Base-by-base conservation (phyloP, 2,888 invertebrate species). In the Nysson spinosus region DNA sequence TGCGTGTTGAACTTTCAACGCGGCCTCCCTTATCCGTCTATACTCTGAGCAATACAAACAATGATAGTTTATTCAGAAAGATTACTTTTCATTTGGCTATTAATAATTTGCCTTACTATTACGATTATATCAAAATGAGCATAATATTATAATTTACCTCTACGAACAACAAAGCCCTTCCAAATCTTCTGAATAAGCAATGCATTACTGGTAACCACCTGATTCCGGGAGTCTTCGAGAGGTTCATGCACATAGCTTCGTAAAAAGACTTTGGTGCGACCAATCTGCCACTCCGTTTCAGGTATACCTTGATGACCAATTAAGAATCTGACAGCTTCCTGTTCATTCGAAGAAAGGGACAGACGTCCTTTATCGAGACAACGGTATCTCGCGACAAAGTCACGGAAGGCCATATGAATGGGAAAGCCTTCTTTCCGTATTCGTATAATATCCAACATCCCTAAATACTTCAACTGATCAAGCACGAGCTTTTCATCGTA, bases 361-460 rank as follows among this genome's bases (percentile, higher is more conserved):
- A 69, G 42, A 2, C 88, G 43, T 66, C 70, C 37, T 54, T 77
- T 88, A 69, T 77, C 85, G 30, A 96, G 89, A 83, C 96, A 96
- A 69, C 93, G 90, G 86, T 96, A 97, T 49, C 95, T 90, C 57
- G 90, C 88, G 20, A 93, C 89, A 87, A 96, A 96, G 75, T 93
- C 93, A 51, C 91, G 90, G 82, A 94, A 93, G 19, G 91, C 90
- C 87, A 96, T 90, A 83, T 97, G 96, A 71, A 96, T 92, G 0
- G 96, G 96, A 87, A 93, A 97, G 2, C 96, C 96, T 86, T 96
- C 96, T 79, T 95, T 93, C 3, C 96, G 89, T 69, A 97, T 97
- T 67, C 96, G 90, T 77, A 97, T 96, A 72, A 97, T 96, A 87
- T 97, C 96, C 85, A 96, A 90, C 96, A 97, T 96, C 63, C 96